These are phyloP conservation scores for Amphipoea lucens DNA, from an alignment of 2,888 invertebrate genomes.

Conservation along the genomic window DNA sequence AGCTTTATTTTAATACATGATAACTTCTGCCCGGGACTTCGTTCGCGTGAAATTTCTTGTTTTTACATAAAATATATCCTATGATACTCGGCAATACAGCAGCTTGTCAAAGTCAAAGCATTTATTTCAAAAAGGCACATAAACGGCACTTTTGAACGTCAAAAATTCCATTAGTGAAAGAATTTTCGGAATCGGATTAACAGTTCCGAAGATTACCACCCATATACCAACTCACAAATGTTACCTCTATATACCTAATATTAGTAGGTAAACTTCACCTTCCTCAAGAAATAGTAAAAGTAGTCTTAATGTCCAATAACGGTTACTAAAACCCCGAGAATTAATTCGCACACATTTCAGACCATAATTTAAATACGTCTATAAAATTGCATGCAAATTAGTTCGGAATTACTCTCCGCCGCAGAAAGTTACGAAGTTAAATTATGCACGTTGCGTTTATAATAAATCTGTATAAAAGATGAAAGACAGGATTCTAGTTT, in stretches of 20 bases:
- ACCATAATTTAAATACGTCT: constrained; percentile 25
- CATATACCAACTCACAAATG: neutral
- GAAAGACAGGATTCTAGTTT: constrained; percentile 4
- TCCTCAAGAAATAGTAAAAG: neutral
- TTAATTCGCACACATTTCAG: constrained; percentile 33
- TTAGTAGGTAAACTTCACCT: neutral
- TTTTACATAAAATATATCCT: too few relatives aligned
- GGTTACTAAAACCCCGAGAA: constrained; percentile 5
- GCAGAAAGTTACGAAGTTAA: constrained; percentile 36
- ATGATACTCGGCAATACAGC: too few relatives aligned
- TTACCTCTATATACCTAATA: too few relatives aligned
- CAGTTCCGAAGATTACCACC: neutral
- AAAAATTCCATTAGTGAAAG: neutral
- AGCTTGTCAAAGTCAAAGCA: too few relatives aligned
- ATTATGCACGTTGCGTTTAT: constrained; percentile 31
- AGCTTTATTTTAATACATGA: neutral
- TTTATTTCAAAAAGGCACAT: too few relatives aligned
- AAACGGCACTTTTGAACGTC: too few relatives aligned
- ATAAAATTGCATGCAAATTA: constrained; percentile 51
- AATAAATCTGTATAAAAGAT: constrained; percentile 11
- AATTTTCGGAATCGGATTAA: neutral
- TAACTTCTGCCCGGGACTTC: neutral
- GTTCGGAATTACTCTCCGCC: constrained; percentile 37
- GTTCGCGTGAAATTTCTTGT: too few relatives aligned
- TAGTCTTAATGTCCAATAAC: neutral